These are phyloP conservation scores for Lydus trimaculatus DNA, from an alignment of 2,888 invertebrate species.

Conservation along the genomic window DNA sequence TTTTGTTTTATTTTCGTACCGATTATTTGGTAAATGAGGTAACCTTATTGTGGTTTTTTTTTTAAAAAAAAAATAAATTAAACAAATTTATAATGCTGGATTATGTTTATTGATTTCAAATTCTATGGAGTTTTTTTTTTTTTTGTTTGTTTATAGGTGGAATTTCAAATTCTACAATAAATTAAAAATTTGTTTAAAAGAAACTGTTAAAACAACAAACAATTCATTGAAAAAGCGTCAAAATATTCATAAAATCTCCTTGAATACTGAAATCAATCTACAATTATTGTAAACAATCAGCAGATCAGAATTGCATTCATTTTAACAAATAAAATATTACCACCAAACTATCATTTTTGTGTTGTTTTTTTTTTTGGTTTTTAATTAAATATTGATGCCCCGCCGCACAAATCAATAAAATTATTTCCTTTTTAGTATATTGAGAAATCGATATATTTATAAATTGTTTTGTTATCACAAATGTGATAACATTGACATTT, in stretches of 20 bases:
- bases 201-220: slow-evolving; percentile 14
- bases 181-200: neutral
- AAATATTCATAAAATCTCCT: slow-evolving; percentile 42
- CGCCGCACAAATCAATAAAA: slow-evolving; percentile 18
- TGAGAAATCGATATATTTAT: slow-evolving; percentile 19
- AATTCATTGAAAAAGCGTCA: slow-evolving; percentile 21
- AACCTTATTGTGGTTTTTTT: neutral
- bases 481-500: neutral
- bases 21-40: neutral
- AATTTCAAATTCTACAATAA: neutral
- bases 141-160: too few relatives aligned
- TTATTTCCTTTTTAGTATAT: slow-evolving; percentile 40
- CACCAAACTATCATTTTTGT: neutral
- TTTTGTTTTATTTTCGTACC: neutral
- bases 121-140: slow-evolving; percentile 49
- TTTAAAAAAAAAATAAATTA: neutral
- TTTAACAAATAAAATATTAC: slow-evolving; percentile 46
- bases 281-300: slow-evolving; percentile 52
- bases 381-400: too few relatives aligned
- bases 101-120: slow-evolving; percentile 58
- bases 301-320: slow-evolving; percentile 59
- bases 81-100: neutral
- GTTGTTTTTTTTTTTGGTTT: neutral
- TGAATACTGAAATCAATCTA: slow-evolving; percentile 61
- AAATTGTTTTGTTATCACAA: slow-evolving; percentile 5